A percentile compares a stretch with the other conserved stretches of the same genome.
phyloP scores from a whole-genome alignment of 2,113 vertebrate species.

The Tragelaphus scriptus region DNA sequence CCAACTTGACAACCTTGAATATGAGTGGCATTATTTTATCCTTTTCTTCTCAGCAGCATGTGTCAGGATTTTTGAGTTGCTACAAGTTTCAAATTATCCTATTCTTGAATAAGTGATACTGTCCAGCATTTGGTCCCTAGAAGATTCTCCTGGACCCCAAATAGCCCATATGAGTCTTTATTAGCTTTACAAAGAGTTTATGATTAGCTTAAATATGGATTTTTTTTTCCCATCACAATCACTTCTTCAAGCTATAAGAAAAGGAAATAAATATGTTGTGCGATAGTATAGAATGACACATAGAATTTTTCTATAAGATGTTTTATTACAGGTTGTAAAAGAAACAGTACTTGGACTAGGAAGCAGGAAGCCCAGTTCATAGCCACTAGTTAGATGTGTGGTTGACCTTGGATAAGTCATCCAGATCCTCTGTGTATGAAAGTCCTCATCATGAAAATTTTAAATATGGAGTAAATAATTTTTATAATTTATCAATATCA shows the following conservation, averaged over 20 bases:
- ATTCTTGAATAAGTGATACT: conserved; percentile 58
- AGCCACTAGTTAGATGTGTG: background rate
- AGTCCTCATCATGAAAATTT: background rate
- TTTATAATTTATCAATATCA: background rate
- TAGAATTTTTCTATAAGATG: background rate
- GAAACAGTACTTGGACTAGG: background rate
- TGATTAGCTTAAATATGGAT: conserved; percentile 26
- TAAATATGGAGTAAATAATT: background rate
- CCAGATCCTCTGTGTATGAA: background rate
- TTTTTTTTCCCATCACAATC: background rate
- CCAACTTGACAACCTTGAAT: conserved; percentile 79
- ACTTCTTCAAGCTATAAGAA: background rate
- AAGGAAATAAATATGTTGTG: background rate
- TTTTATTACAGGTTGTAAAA: background rate
- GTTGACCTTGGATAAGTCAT: background rate
- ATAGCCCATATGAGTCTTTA: background rate
- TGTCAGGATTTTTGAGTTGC: conserved; percentile 75
- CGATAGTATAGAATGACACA: background rate
- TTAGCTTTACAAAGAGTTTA: background rate
- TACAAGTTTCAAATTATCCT: conserved; percentile 75
- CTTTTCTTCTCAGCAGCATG: conserved; percentile 73
- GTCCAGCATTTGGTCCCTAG: conserved; percentile 49
- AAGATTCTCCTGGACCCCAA: background rate
- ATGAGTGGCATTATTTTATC: conserved; percentile 80
- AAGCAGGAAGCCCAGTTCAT: background rate